A percentile compares a stretch with the other conserved stretches of the same genome.
Conservation (phyloP, 2,888 invertebrate species). For the Eurytoma adleriae region DNA sequence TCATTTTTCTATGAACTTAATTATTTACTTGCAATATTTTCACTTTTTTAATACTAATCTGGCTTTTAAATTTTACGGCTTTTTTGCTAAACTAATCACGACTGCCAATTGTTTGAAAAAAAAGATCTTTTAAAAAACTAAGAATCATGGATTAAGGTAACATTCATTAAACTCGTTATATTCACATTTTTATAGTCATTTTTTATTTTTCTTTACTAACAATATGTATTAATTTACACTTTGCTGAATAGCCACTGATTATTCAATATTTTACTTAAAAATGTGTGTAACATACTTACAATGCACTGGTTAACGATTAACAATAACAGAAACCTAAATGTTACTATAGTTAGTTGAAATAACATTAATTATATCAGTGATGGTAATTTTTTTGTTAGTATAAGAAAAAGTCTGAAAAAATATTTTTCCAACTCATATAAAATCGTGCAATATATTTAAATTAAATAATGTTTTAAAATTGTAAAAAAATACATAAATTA, state of each 20-base stretch:
- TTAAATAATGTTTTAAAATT: not conserved
- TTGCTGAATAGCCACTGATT: constrained; percentile 20
- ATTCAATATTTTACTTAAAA: constrained; percentile 34
- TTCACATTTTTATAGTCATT: constrained; percentile 13
- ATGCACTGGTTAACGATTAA: constrained; percentile 27
- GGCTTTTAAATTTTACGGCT: constrained; percentile 1
- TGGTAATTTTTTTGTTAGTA: constrained; percentile 17
- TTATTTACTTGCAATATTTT: too few relatives aligned
- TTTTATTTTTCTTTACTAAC: constrained; percentile 30
- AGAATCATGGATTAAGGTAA: not conserved
- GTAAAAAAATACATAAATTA: not conserved
- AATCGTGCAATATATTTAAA: not conserved
- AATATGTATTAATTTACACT: constrained; percentile 27
- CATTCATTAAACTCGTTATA: not conserved
- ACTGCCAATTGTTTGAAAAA: not conserved
- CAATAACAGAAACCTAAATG: not conserved
- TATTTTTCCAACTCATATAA: not conserved
- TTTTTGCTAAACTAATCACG: constrained; percentile 29
- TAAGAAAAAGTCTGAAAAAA: too few relatives aligned
- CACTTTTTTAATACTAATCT: constrained; percentile 6
- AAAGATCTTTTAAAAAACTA: not conserved
- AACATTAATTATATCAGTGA: constrained; percentile 7
- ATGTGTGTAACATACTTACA: constrained; percentile 25
- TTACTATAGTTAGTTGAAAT: constrained; percentile 4
- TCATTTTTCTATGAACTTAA: not conserved